These are phyloP conservation scores for Paramormyrops hopkinsi DNA, from an alignment of 2,797 vertebrate species.

Conservation along the genomic window DNA sequence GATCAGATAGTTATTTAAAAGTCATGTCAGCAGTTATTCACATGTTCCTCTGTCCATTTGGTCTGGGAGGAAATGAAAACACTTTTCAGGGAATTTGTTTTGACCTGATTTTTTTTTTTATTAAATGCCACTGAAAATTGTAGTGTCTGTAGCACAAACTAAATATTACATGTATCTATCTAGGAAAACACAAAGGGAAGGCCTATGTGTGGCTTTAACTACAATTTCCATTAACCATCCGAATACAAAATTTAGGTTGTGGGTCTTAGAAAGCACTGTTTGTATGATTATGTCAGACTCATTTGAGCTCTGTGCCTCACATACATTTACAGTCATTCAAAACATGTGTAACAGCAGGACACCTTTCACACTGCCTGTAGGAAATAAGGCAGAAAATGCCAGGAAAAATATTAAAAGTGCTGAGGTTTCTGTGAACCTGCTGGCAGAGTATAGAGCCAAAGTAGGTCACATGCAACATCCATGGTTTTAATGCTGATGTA, in stretches of 20 bases:
- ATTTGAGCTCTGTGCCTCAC: not conserved
- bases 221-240: not conserved
- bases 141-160: not conserved
- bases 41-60: not conserved
- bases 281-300: not conserved
- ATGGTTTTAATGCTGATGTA: not conserved
- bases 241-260: not conserved
- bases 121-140: not conserved
- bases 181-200: not conserved
- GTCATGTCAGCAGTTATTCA: not conserved
- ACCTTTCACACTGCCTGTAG: not conserved
- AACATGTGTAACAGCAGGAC: not conserved
- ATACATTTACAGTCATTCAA: not conserved
- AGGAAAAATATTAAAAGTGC: not conserved
- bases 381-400: not conserved
- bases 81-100: not conserved
- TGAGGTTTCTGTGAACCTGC: not conserved
- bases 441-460: not conserved
- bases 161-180: not conserved
- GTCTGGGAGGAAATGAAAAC: not conserved
- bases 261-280: not conserved
- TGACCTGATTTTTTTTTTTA: not conserved
- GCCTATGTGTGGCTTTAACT: not conserved
- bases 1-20: not conserved
- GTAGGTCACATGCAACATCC: not conserved